Conservation (phyloP, 2,888 invertebrate genomes). For the Acanthosepion lycidas region DNA sequence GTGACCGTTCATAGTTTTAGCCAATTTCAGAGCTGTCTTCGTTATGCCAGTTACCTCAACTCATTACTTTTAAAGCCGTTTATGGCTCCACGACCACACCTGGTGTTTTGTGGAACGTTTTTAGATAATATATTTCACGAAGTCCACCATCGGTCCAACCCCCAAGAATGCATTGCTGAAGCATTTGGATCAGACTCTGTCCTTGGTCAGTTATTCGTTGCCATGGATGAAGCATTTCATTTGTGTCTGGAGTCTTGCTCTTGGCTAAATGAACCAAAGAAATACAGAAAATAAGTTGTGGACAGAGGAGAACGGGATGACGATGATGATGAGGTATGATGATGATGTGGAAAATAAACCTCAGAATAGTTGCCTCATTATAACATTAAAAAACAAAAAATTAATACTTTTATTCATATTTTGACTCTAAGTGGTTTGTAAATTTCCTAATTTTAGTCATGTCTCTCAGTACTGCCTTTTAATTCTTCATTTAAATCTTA, state of each 20-base stretch:
- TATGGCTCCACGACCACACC: slow-evolving; percentile 51
- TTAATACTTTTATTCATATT: too few relatives aligned
- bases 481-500: too few relatives aligned
- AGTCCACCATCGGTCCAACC: slow-evolving; percentile 57
- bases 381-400: neutral
- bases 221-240: neutral
- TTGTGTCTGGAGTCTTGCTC: neutral
- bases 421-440: too few relatives aligned
- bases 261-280: neutral
- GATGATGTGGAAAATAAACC: slow-evolving; percentile 18
- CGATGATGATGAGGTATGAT: neutral
- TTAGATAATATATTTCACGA: slow-evolving; percentile 67
- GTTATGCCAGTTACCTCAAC: slow-evolving; percentile 67
- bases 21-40: slow-evolving; percentile 71
- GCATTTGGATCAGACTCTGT: neutral
- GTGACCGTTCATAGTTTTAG: slow-evolving; percentile 68
- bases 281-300: neutral
- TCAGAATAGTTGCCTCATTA: neutral
- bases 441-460: too few relatives aligned
- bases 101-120: slow-evolving; percentile 65
- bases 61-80: slow-evolving; percentile 66
- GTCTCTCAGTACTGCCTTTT: too few relatives aligned
- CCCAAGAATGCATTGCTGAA: slow-evolving; percentile 48
- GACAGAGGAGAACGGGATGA: neutral
- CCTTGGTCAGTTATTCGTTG: neutral